Conservation (phyloP, 1,140 invertebrate species). For the Drosophila aff. region DNA sequence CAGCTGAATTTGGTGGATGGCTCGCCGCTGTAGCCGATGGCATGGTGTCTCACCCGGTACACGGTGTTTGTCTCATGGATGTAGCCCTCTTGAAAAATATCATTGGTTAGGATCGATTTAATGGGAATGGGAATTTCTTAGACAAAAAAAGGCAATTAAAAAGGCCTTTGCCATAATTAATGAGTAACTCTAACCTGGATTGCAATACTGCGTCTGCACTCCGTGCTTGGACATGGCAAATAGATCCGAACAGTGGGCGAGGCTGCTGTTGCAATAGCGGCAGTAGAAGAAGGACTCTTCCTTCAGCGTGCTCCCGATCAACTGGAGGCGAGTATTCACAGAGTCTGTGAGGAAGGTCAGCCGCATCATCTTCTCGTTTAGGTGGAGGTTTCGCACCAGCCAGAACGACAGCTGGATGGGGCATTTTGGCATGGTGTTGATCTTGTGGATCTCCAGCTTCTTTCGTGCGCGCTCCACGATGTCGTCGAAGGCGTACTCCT, state of each 20-base stretch:
- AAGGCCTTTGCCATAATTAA: no score
- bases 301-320: constrained; percentile 87
- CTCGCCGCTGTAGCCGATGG: constrained; percentile 86
- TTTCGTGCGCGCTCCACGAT: constrained; percentile 85
- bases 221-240: constrained; percentile 94
- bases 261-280: constrained; percentile 88
- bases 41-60: constrained; percentile 86
- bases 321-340: constrained; percentile 88
- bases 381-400: constrained; percentile 88
- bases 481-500: constrained; percentile 88
- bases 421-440: constrained; percentile 87
- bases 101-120: not conserved
- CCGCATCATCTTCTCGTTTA: constrained; percentile 86
- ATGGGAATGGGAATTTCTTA: not conserved
- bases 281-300: constrained; percentile 87
- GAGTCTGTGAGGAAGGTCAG: constrained; percentile 89
- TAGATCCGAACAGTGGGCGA: constrained; percentile 90
- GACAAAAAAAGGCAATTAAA: not conserved
- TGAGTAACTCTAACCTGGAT: constrained; percentile 86
- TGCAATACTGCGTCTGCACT: constrained; percentile 92
- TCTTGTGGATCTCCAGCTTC: constrained; percentile 77
- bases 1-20: constrained; percentile 91
- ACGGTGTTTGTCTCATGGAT: constrained; percentile 94
- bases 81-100: constrained; percentile 87
- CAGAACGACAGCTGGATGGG: constrained; percentile 90